Conservation (phyloP, 2,797 vertebrate genomes). For the Knipowitschia caucasica region DNA sequence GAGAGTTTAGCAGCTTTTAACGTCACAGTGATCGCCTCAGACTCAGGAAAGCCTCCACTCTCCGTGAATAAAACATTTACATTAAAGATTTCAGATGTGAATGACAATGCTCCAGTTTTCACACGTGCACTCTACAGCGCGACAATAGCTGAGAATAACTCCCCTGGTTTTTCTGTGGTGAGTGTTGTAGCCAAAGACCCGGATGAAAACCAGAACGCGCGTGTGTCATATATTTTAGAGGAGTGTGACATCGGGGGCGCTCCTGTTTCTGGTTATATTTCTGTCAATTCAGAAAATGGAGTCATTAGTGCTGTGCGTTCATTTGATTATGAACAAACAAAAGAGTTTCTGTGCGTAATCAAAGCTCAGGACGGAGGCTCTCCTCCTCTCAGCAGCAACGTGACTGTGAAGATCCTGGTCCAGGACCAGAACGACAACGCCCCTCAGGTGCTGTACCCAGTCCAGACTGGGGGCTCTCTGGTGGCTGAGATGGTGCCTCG, state of each 20-base stretch:
- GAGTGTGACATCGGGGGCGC: conserved; percentile 23
- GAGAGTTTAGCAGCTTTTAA: conserved; percentile 59
- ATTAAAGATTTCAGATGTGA: conserved; percentile 68
- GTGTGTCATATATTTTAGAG: conserved; percentile 69
- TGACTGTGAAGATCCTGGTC: conserved; percentile 61
- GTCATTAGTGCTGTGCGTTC: conserved; percentile 31
- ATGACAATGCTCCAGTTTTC: conserved; percentile 71
- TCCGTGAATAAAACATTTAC: conserved; percentile 36
- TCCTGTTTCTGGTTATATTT: conserved; percentile 40
- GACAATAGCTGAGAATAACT: conserved; percentile 48
- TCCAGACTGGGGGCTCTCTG: conserved; percentile 54
- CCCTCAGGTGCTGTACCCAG: conserved; percentile 62
- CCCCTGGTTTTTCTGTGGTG: conserved; percentile 46
- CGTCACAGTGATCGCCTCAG: conserved; percentile 60
- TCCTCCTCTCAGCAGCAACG: conserved; percentile 58
- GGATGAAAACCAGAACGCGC: conserved; percentile 70
- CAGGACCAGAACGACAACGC: conserved; percentile 48
- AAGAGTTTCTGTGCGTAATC: conserved; percentile 21
- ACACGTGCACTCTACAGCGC: conserved; percentile 17
- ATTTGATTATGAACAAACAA: conserved; percentile 56
- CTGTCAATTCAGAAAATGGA: conserved; percentile 51
- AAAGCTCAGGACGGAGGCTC: conserved; percentile 55
- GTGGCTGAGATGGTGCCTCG: conserved; percentile 73
- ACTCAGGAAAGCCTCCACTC: conserved; percentile 59
- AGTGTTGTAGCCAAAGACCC: conserved; percentile 55